Evolutionary conservation across 2,113 vertebrate species (phyloP).

Genomic region (Calidris pygmaea): DNA sequence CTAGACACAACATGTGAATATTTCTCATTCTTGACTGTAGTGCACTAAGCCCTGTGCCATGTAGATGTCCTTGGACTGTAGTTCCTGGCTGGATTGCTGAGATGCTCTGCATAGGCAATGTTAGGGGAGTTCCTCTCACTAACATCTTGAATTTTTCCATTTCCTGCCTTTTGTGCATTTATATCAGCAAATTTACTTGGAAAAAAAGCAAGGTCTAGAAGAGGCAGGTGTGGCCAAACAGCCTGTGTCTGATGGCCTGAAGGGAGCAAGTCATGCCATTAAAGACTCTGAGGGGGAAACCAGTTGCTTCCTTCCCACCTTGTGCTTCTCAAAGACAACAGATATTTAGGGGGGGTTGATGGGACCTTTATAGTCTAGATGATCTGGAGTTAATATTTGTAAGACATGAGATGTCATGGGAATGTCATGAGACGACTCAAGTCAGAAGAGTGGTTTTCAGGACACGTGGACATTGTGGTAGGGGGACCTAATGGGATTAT

Average conservation of each 20-base stretch:
- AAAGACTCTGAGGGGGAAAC: not conserved
- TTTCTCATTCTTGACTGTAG: not conserved
- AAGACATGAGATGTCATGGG: not conserved
- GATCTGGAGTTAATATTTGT: not conserved
- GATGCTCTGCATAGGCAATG: not conserved
- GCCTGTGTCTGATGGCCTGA: not conserved
- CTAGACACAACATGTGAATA: not conserved
- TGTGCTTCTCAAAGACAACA: not conserved
- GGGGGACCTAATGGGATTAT: not conserved
- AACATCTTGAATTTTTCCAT: not conserved
- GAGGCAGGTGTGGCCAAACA: not conserved
- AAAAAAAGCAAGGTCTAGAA: not conserved
- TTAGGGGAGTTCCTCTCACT: not conserved
- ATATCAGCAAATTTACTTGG: not conserved
- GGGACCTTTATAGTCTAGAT: not conserved
- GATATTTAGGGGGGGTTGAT: not conserved
- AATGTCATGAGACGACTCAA: fast-evolving
- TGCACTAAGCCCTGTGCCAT: not conserved
- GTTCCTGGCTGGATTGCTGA: not conserved
- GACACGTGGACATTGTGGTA: not conserved
- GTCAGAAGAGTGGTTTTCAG: not conserved
- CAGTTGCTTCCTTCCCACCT: not conserved
- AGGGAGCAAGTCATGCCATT: not conserved
- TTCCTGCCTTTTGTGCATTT: not conserved
- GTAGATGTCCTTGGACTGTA: not conserved